A percentile compares a stretch with the other conserved stretches of the same genome.
phyloP scores from a whole-genome alignment of 1,140 invertebrate species.

The Drosophila pandora region DNA sequence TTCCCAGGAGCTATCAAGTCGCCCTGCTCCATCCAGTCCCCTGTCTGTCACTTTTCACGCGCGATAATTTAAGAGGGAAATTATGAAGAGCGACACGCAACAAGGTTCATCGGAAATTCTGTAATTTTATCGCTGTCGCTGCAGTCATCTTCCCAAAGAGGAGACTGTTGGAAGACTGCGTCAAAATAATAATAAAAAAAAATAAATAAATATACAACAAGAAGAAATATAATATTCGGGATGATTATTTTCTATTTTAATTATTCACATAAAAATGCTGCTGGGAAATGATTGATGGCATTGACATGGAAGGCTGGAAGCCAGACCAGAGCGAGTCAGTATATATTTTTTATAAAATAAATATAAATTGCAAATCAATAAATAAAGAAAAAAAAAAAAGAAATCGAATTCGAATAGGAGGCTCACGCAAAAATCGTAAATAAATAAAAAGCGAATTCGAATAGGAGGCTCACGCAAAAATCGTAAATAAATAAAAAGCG shows the following conservation, averaged over 20 bases:
- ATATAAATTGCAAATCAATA: slow-evolving; percentile 65
- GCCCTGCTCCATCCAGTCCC: background rate
- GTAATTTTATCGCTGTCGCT: slow-evolving; percentile 30
- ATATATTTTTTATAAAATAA: background rate
- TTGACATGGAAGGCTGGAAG: slow-evolving; percentile 26
- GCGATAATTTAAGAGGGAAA: slow-evolving; percentile 41
- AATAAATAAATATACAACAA: background rate
- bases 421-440: slow-evolving; percentile 63
- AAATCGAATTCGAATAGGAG: slow-evolving; percentile 17
- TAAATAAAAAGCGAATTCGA: slow-evolving; percentile 56
- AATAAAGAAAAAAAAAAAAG: slow-evolving; percentile 12
- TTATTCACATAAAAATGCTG: slow-evolving; percentile 67
- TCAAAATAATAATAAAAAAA: slow-evolving; percentile 29
- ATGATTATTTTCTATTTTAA: slow-evolving; percentile 70
- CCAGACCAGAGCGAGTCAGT: too few species aligned
- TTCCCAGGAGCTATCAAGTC: slow-evolving; percentile 3
- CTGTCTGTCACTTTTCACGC: slow-evolving; percentile 15
- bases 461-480: slow-evolving; percentile 63
- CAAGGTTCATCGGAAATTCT: slow-evolving; percentile 45
- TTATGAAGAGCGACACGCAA: slow-evolving; percentile 46
- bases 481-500: slow-evolving; percentile 57
- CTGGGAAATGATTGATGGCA: slow-evolving; percentile 71
- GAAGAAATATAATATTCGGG: background rate
- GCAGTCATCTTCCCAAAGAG: slow-evolving; percentile 33
- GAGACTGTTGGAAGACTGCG: slow-evolving; percentile 28